Evolutionary conservation across 2,888 invertebrate species (phyloP).

Genomic region (Macroteleia sp.): DNA sequence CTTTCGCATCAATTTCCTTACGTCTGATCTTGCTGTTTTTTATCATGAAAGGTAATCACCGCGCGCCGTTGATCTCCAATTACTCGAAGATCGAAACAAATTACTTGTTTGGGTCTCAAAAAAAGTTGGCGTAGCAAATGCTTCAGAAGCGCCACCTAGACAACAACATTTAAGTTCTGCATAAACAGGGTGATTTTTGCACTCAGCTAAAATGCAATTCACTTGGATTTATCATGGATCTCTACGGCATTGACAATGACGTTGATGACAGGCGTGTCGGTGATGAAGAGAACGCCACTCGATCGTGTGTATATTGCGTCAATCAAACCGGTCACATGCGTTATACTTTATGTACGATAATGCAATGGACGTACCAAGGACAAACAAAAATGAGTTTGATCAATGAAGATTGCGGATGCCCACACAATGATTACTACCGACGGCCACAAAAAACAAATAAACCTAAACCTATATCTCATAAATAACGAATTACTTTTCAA

Average conservation of each 20-base stretch:
- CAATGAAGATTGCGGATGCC: constrained; percentile 33
- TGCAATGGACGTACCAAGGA: constrained; percentile 17
- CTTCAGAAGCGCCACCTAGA: constrained; percentile 11
- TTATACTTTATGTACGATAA: constrained; percentile 22
- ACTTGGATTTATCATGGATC: constrained; percentile 33
- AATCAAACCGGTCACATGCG: constrained; percentile 48
- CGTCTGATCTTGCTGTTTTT: constrained; percentile 3
- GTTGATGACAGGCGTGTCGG: constrained; percentile 34
- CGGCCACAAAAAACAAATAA: constrained; percentile 20
- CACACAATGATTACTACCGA: constrained; percentile 27
- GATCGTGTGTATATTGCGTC: constrained; percentile 15
- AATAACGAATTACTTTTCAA: constrained; percentile 39
- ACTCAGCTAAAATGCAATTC: constrained; percentile 18
- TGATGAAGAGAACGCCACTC: constrained; percentile 31
- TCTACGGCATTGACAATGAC: constrained; percentile 52
- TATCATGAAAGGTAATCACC: constrained; percentile 25
- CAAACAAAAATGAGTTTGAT: constrained; percentile 32
- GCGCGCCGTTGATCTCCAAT: constrained; percentile 50
- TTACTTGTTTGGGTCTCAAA: constrained; percentile 35
- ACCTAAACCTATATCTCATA: constrained; percentile 10
- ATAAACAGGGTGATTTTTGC: background rate
- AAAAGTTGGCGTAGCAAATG: constrained; percentile 1
- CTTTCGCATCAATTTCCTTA: constrained; percentile 25
- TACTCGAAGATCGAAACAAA: constrained; percentile 46
- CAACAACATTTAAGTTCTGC: constrained; percentile 15